Conservation (phyloP, 2,888 invertebrate genomes). For the Hypercompe scribonia region DNA sequence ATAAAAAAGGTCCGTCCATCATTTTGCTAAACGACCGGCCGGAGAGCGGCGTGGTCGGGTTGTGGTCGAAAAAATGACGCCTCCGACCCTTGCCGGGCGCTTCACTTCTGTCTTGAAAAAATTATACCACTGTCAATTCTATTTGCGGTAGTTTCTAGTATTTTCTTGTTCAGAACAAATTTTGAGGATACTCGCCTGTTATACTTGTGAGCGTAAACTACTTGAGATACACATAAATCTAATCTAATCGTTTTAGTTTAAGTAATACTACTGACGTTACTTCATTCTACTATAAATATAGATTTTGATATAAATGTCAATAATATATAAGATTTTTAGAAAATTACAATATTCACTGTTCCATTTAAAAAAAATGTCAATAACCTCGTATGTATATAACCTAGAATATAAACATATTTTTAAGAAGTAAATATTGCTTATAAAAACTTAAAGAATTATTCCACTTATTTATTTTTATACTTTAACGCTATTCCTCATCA, state of each 20-base stretch:
- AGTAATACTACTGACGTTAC: no score
- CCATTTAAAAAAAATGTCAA: no score
- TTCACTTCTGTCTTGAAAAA: conserved; percentile 67
- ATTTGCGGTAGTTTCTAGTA: conserved; percentile 64
- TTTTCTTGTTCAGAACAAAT: conserved; percentile 38
- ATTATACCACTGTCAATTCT: conserved; percentile 75
- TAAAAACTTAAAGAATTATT: no score
- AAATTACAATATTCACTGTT: no score
- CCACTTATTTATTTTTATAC: no score
- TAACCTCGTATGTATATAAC: no score
- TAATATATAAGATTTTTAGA: no score
- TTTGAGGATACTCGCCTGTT: neutral
- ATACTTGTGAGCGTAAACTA: neutral
- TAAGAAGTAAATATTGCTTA: no score
- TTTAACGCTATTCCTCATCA: no score
- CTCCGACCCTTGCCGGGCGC: conserved; percentile 59
- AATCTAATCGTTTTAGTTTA: neutral
- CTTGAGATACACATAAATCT: neutral
- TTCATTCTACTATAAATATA: no score
- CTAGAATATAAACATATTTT: no score
- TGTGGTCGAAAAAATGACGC: conserved; percentile 69
- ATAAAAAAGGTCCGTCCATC: conserved; percentile 86
- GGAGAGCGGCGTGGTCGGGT: conserved; percentile 65
- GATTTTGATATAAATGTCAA: no score
- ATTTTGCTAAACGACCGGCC: conserved; percentile 82